Evolutionary conservation across 2,113 vertebrate species (phyloP).

Genomic region (Telmatochromis sp.): DNA sequence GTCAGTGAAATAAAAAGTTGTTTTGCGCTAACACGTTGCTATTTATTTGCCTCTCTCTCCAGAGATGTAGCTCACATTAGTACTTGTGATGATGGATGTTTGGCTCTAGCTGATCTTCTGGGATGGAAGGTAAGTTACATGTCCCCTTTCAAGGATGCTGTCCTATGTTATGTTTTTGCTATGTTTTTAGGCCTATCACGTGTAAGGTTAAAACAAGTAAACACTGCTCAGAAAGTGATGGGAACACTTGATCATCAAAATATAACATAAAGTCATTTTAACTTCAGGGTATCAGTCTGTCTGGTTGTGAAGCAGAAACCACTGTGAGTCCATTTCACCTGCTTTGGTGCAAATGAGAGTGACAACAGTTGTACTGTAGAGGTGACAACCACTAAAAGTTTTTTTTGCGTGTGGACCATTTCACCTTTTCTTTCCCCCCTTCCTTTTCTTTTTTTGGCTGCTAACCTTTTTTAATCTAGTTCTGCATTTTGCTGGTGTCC

Average conservation of each 20-base stretch:
- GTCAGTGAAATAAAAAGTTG: background rate
- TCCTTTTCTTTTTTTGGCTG: background rate
- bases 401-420: fast-evolving
- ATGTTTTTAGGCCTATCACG: background rate
- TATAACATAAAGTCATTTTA: background rate
- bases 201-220: background rate
- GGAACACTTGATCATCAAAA: background rate
- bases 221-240: background rate
- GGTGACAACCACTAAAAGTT: fast-evolving
- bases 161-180: background rate
- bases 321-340: background rate
- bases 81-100: slow-evolving; percentile 83
- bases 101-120: slow-evolving; percentile 81
- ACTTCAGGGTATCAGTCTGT: background rate
- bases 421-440: fast-evolving
- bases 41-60: background rate
- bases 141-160: background rate
- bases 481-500: background rate
- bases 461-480: background rate
- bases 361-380: background rate
- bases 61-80: slow-evolving; percentile 87
- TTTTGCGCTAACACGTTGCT: background rate
- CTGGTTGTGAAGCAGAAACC: background rate
- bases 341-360: background rate
- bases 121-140: slow-evolving; percentile 82